These are phyloP conservation scores for Aphidius gifuensis DNA, from an alignment of 1,140 invertebrate species.

Conservation along the genomic window DNA sequence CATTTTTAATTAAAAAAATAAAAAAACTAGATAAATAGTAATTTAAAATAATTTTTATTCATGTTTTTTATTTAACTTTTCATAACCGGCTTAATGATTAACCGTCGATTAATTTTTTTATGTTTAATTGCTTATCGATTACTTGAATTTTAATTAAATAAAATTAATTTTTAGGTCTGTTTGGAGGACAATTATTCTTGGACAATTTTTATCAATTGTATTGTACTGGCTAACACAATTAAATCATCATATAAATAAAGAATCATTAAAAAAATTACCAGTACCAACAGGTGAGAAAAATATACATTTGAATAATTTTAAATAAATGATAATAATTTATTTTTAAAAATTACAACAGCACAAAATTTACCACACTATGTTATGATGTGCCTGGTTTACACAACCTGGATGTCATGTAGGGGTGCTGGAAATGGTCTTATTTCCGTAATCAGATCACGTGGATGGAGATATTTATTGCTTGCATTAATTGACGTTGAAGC, in stretches of 20 bases:
- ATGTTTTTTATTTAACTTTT: slow-evolving; percentile 29
- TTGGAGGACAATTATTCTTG: slow-evolving; percentile 72
- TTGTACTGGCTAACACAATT: slow-evolving; percentile 73
- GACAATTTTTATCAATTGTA: slow-evolving; percentile 72
- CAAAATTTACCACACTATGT: slow-evolving; percentile 80
- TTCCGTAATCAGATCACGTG: slow-evolving; percentile 65
- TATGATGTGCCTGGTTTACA: slow-evolving; percentile 72
- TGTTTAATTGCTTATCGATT: no score
- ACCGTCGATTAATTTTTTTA: no score
- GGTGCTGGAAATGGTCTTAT: slow-evolving; percentile 61
- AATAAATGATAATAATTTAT: slow-evolving; percentile 8
- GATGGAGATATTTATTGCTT: slow-evolving; percentile 72
- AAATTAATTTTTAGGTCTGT: slow-evolving; percentile 59
- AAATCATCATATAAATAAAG: slow-evolving; percentile 70
- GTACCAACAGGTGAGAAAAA: slow-evolving; percentile 64
- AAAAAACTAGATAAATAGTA: background rate
- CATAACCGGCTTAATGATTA: no score
- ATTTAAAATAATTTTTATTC: slow-evolving; percentile 17
- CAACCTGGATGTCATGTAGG: slow-evolving; percentile 70
- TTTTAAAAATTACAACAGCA: slow-evolving; percentile 50
- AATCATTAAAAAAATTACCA: slow-evolving; percentile 60
- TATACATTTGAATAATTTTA: background rate
- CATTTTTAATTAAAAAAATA: no score
- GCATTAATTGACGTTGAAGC: slow-evolving; percentile 79
- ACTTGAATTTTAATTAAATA: no score